Evolutionary conservation across 2,113 vertebrate species (phyloP), one percentile per base, ranked within the genome.

Genomic region (Maccullochella peelii): DNA sequence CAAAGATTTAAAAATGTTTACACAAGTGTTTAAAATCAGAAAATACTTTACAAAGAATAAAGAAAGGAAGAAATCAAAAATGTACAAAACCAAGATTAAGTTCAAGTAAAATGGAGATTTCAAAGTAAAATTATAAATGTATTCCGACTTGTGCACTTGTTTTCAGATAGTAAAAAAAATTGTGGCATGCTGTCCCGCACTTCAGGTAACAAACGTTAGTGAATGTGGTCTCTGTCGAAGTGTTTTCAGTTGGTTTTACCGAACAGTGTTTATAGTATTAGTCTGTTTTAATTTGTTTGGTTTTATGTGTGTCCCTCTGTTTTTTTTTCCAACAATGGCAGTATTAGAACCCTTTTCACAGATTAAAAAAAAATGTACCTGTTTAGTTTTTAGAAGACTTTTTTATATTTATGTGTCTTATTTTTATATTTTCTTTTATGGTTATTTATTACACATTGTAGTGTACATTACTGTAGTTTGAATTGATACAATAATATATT

Each of bases 401-500:
- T 97, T 98, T 98, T 97, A 98, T 98, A 98, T 97, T 97, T 98
- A 98, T 98, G 96, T 97, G 96, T 98, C 96, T 97, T 97, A 97
- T 98, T 97, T 97, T 97, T 97, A 97, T 98, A 98, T 99, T 99
- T 98, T 97, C 91, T 93, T 97, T 98, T 97, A 94, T 86, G 92
- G 92, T 95, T 95, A 98, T 98, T 98, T 97, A 98, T 99, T 98
- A 97, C 97, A 98, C 97, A 97, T 96, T 97, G 97, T 98, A 98
- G 96, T 97, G 97, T 97, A 98, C 97, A 98, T 97, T 97, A 97
- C 96, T 97, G 97, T 98, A 97, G 97, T 97, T 97, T 97, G 97
- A 97, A 98, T 98, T 98, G 97, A 99, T 99, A 98, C 97, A 97
- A 98, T 98, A 98, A 97, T 98, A 98, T 98, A 98, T 98, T 98